Evolutionary conservation across 2,113 vertebrate genomes (phyloP).

Genomic region (Pollachius pollachius): DNA sequence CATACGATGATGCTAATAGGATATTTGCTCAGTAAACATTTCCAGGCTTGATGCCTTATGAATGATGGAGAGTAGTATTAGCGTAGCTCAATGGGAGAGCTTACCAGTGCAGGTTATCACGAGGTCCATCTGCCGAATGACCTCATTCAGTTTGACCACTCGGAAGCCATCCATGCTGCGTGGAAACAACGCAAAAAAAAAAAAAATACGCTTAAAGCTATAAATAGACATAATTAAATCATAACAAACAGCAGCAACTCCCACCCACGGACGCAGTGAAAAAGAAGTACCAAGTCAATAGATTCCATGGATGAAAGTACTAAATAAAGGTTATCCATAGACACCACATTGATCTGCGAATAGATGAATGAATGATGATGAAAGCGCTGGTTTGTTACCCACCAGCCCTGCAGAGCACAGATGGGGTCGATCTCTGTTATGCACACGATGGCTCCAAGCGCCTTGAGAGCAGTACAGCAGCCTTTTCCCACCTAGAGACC

Average conservation of each 20-base stretch:
- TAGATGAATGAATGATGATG: not conserved
- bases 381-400: constrained; percentile 56
- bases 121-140: constrained; percentile 95
- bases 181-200: constrained; percentile 18
- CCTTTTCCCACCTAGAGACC: constrained; percentile 89
- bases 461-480: constrained; percentile 95
- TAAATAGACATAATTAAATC: not conserved
- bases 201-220: constrained; percentile 5
- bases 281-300: not conserved
- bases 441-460: constrained; percentile 92
- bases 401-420: constrained; percentile 97
- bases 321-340: not conserved
- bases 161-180: constrained; percentile 96
- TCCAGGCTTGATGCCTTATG: no score
- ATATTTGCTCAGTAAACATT: no score
- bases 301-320: not conserved
- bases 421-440: constrained; percentile 98
- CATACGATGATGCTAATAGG: no score
- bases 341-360: not conserved
- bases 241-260: not conserved
- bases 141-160: constrained; percentile 96
- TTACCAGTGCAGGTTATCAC: constrained; percentile 98
- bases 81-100: not conserved
- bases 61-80: no score
- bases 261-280: not conserved